A percentile compares a stretch with the other conserved stretches of the same genome.
These are phyloP conservation scores for Epinotia nisella DNA, from an alignment of 2,888 invertebrate genomes.

Conservation along the genomic window DNA sequence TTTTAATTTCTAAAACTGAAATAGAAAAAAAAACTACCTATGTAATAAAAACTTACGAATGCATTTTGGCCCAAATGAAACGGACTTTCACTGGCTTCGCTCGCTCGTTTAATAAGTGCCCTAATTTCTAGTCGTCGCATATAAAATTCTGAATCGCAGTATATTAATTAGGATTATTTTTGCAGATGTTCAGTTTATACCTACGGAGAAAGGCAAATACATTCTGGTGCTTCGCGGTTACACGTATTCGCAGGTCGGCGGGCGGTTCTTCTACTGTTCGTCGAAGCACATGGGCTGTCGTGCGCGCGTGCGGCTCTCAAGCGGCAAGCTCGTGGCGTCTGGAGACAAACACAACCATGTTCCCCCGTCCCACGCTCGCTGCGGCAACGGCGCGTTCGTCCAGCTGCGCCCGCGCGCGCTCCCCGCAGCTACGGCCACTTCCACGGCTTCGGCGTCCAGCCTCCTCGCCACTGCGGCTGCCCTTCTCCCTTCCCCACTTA, in stretches of 20 bases:
- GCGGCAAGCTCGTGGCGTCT: slow-evolving; percentile 73
- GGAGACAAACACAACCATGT: slow-evolving; percentile 77
- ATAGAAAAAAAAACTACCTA: too few relatives aligned
- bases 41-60: too few relatives aligned
- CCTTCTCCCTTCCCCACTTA: slow-evolving; percentile 63
- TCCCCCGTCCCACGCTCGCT: slow-evolving; percentile 79
- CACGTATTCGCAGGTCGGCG: slow-evolving; percentile 82
- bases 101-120: too few relatives aligned
- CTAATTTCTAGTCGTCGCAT: not conserved
- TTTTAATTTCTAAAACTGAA: too few relatives aligned
- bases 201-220: slow-evolving; percentile 81
- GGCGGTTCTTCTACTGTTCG: slow-evolving; percentile 81
- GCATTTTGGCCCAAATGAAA: too few relatives aligned
- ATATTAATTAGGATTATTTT: slow-evolving; percentile 47
- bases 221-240: slow-evolving; percentile 78
- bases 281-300: slow-evolving; percentile 81
- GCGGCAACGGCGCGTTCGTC: slow-evolving; percentile 79
- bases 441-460: slow-evolving; percentile 48
- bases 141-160: not conserved
- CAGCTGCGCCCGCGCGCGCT: slow-evolving; percentile 69
- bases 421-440: slow-evolving; percentile 31
- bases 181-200: slow-evolving; percentile 81
- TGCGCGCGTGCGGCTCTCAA: slow-evolving; percentile 72
- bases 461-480: slow-evolving; percentile 53
- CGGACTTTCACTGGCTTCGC: too few relatives aligned